A percentile compares a stretch with the other conserved stretches of the same genome.
phyloP scores from a whole-genome alignment of 2,888 invertebrate species.

The Chloroclysta siterata region DNA sequence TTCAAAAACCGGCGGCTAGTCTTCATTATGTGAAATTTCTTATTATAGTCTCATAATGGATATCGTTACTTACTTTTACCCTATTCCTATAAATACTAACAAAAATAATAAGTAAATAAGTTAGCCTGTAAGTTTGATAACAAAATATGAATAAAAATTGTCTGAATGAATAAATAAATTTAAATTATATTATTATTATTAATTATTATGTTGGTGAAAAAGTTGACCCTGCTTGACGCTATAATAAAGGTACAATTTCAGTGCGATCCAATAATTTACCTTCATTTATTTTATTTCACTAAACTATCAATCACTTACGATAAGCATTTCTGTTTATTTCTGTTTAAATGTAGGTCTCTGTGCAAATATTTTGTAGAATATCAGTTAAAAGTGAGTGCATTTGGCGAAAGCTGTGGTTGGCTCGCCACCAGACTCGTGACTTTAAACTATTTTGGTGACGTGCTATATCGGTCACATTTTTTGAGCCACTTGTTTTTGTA shows the following conservation, averaged over 20 bases:
- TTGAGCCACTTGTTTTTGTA: slow-evolving; percentile 3
- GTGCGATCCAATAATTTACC: background rate
- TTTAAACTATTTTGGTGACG: slow-evolving; percentile 30
- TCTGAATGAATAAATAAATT: too few species aligned
- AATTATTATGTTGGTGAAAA: too few species aligned
- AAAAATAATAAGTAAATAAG: too few species aligned
- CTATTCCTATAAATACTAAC: too few species aligned
- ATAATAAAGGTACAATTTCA: background rate
- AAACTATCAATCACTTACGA: background rate
- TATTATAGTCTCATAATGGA: too few species aligned
- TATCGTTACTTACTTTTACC: too few species aligned
- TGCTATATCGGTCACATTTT: slow-evolving; percentile 21
- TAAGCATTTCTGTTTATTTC: slow-evolving; percentile 1
- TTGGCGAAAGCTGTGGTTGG: slow-evolving; percentile 40
- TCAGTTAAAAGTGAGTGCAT: slow-evolving; percentile 31
- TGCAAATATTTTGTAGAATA: slow-evolving; percentile 31
- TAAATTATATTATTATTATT: too few species aligned
- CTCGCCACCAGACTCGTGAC: slow-evolving; percentile 36
- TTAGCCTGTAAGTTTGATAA: too few species aligned
- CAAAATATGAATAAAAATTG: too few species aligned
- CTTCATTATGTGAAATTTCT: too few species aligned
- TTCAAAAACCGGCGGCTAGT: too few species aligned
- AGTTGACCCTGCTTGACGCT: too few species aligned
- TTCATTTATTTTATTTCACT: background rate
- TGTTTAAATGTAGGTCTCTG: slow-evolving; percentile 16